Evolutionary conservation across 2,888 invertebrate species (phyloP).

Genomic region (Euclidia mi): DNA sequence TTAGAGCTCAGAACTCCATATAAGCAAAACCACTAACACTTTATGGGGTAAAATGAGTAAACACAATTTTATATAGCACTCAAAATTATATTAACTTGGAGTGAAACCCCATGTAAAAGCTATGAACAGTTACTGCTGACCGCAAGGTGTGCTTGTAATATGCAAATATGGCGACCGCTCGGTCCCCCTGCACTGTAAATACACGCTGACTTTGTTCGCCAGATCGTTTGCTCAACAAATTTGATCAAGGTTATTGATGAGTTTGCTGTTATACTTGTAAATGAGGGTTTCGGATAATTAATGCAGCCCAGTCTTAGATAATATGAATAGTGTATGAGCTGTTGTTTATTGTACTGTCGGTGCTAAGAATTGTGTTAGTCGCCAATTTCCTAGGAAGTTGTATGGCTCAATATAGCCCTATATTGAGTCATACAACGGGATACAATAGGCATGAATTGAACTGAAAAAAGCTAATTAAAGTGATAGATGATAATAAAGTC

Average conservation of each 20-base stretch:
- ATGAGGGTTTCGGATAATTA: constrained; percentile 44
- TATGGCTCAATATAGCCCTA: too few species aligned
- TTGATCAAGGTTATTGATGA: constrained; percentile 68
- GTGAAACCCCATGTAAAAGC: constrained; percentile 24
- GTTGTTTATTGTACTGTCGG: constrained; percentile 4
- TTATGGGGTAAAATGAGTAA: constrained; percentile 14
- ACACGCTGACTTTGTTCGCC: constrained; percentile 49
- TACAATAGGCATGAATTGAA: too few species aligned
- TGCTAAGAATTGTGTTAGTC: too few species aligned
- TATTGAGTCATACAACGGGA: too few species aligned
- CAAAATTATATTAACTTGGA: constrained; percentile 18
- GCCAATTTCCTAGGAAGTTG: too few species aligned
- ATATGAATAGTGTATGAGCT: constrained; percentile 40
- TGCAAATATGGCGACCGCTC: constrained; percentile 51
- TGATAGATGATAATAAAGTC: too few species aligned
- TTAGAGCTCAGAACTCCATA: too few species aligned
- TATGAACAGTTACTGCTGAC: constrained; percentile 43
- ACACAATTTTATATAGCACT: constrained; percentile 16
- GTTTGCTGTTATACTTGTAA: constrained; percentile 57
- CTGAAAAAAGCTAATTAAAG: too few species aligned
- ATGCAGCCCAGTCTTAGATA: constrained; percentile 42
- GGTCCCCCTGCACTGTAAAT: constrained; percentile 52
- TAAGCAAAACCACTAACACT: constrained; percentile 1
- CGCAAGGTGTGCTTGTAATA: constrained; percentile 42
- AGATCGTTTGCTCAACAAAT: constrained; percentile 62